Conservation (phyloP, 1,140 invertebrate genomes). For the Mylabris phalerata region DNA sequence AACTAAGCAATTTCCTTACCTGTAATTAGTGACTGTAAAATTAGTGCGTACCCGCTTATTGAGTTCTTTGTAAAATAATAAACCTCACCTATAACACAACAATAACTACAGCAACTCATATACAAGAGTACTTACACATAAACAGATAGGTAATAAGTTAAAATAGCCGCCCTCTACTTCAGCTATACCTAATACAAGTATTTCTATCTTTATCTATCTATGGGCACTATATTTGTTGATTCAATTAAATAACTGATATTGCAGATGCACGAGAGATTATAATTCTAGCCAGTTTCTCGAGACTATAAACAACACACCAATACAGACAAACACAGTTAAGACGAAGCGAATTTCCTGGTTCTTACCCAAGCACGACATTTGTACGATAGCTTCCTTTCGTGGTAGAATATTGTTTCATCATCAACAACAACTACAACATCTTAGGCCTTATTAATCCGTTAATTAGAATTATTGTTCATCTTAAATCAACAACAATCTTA, state of each 20-base stretch:
- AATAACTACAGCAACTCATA: background rate
- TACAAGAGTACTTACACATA: too few relatives aligned
- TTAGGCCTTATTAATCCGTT: too few relatives aligned
- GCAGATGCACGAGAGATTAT: conserved; percentile 16
- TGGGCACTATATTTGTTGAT: conserved; percentile 8
- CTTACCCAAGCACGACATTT: background rate
- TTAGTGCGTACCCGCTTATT: conserved; percentile 14
- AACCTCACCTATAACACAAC: background rate
- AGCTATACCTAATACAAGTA: too few relatives aligned
- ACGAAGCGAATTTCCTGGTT: conserved; percentile 13
- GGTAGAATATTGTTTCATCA: background rate
- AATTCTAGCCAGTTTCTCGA: conserved; percentile 7
- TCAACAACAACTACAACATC: too few relatives aligned
- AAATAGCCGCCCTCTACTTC: too few relatives aligned
- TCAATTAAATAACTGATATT: conserved; percentile 18
- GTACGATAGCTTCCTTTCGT: conserved; percentile 11
- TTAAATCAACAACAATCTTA: too few relatives aligned
- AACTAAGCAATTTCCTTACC: conserved; percentile 5
- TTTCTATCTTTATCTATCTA: too few relatives aligned
- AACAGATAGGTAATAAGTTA: too few relatives aligned
- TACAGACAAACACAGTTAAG: too few relatives aligned
- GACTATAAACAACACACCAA: conserved; percentile 8
- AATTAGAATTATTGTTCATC: too few relatives aligned
- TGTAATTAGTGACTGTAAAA: conserved; percentile 12
- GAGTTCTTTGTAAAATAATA: conserved; percentile 6